These are phyloP conservation scores for Setophaga coronata DNA, from an alignment of 2,113 vertebrate species.

Conservation along the genomic window DNA sequence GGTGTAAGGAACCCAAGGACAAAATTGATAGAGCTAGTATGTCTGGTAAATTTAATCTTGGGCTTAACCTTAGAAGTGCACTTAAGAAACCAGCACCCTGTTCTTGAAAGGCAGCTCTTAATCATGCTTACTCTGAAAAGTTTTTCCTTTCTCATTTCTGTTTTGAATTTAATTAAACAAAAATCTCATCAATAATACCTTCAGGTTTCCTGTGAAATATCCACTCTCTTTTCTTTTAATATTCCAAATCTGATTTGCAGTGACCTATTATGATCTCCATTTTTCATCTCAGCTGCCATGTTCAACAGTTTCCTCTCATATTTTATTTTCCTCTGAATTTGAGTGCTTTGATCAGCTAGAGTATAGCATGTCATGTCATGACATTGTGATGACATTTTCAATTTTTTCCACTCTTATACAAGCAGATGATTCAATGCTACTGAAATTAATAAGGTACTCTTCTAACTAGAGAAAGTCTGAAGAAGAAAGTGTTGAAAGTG, in stretches of 20 bases:
- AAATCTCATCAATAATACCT: background rate
- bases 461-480: background rate
- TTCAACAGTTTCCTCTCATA: background rate
- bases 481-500: background rate
- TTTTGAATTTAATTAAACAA: conserved; percentile 2
- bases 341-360: background rate
- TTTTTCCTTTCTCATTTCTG: background rate
- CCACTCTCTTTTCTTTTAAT: background rate
- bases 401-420: background rate
- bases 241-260: background rate
- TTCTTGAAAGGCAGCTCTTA: background rate
- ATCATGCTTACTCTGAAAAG: background rate
- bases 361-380: background rate
- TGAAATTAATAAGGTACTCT: background rate
- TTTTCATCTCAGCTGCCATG: background rate
- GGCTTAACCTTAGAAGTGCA: background rate
- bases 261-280: background rate
- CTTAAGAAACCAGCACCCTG: background rate
- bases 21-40: background rate
- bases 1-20: background rate
- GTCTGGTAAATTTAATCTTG: background rate
- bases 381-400: background rate
- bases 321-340: background rate
- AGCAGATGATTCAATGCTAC: background rate
- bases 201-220: background rate